Conservation (phyloP, 2,113 vertebrate genomes). For the Egretta garzetta region DNA sequence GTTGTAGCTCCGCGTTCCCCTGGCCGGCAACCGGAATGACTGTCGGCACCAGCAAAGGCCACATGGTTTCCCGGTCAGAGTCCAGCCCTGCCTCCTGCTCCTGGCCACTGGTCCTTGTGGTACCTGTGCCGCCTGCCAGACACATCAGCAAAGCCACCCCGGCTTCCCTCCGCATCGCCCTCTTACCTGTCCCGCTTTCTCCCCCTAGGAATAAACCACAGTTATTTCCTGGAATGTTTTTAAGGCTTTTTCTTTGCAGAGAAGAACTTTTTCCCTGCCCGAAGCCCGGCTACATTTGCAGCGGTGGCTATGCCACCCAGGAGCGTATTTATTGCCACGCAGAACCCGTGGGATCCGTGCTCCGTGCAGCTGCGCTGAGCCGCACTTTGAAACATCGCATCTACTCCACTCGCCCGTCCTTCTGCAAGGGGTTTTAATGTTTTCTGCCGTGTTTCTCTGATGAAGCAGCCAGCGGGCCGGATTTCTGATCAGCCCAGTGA, state of each 20-base stretch:
- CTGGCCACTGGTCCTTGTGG: background rate
- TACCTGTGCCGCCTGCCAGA: background rate
- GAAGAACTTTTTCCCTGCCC: background rate
- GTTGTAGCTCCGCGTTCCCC: background rate
- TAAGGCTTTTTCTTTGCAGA: background rate
- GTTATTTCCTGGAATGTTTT: background rate
- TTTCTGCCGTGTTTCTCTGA: background rate
- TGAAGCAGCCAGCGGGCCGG: background rate
- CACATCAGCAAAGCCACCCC: background rate
- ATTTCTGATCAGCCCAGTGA: background rate
- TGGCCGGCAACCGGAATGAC: background rate
- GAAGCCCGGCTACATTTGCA: background rate
- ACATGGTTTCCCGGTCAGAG: background rate
- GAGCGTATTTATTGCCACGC: background rate
- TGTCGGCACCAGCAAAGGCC: background rate
- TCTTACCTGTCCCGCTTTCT: background rate
- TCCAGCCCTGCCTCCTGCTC: background rate
- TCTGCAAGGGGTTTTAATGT: background rate
- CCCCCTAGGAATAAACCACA: background rate
- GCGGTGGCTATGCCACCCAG: background rate
- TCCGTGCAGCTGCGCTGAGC: background rate
- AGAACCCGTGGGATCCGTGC: rapidly evolving
- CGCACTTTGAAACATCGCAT: background rate
- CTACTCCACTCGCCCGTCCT: background rate
- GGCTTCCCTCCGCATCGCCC: background rate